Evolutionary conservation across 2,888 invertebrate genomes (phyloP), one percentile per base, ranked within the genome.

Genomic region (Prostheceraeus crozeri): DNA sequence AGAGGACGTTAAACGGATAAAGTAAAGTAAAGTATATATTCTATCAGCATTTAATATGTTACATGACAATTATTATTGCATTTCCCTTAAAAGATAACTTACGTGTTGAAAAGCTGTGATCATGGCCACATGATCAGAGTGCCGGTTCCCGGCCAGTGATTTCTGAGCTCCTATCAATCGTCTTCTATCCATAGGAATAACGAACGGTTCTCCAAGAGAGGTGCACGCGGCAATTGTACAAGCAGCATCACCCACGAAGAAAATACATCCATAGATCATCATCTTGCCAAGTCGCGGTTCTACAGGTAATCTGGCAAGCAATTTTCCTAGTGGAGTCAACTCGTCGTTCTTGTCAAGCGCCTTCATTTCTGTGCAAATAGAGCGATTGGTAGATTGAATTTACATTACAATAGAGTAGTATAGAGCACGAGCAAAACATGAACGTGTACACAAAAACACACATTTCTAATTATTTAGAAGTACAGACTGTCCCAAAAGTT

Each of bases 281-380:
- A 93, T 93, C 79, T 93, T 94, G 16, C 96, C 98, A 3, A 98
- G 81, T 1, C 90, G 83, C 0, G 98, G 96, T 70, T 96, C 96
- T 62, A 98, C 87, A 0, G 96, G 96, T 66, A 98, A 76, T 65
- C 89, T 85, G 3, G 96, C 96, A 6, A 98, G 80, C 64, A 96
- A 89, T 63, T 84, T 83, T 0, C 98, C 98, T 16, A 96, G 80
- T 0, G 93, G 87, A 0, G 96, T 98, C 62, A 98, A 77, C 65
- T 89, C 87, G 73, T 93, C 89, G 63, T 83, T 82, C 0, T 76
- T 73, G 76, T 94, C 91, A 67, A 98, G 79, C 66, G 94, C 96
- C 70, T 88, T 87, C 83, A 94, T 85, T 70, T 93, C 93, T 70
- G 83, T 72, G 66, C 68, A 57, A 40, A 4, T n/a, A 4, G 40